Percentiles rank a stretch among this genome's conserved stretches.
phyloP scores from a whole-genome alignment of 2,113 vertebrate genomes.

The Heterochromis multidens region DNA sequence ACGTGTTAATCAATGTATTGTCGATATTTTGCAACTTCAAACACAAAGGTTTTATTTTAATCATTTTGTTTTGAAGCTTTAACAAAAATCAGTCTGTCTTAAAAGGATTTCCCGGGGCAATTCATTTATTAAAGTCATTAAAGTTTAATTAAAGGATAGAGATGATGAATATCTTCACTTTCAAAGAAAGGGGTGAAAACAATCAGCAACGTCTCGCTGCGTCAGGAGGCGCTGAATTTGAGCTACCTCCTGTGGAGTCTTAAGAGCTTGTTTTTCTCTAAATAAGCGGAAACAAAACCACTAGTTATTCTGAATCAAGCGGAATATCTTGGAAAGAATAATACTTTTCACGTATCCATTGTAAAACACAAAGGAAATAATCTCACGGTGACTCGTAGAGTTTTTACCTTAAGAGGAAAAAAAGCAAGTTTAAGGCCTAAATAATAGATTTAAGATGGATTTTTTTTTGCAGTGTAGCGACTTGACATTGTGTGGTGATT shows the following conservation, averaged over 20 bases:
- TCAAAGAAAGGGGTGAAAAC: fast-evolving
- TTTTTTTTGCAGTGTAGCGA: slow-evolving; percentile 24
- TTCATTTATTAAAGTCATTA: neutral
- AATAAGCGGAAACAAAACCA: neutral
- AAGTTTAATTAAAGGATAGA: neutral
- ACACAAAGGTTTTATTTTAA: neutral
- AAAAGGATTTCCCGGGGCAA: neutral
- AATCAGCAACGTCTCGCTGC: neutral
- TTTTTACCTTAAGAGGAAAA: neutral
- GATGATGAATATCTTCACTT: neutral
- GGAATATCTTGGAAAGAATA: neutral
- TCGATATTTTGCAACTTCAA: slow-evolving; percentile 29
- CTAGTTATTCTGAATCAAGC: neutral
- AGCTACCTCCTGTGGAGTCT: neutral
- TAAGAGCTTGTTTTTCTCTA: neutral
- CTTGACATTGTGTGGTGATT: slow-evolving; percentile 62
- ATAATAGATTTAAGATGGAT: neutral
- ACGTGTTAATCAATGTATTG: slow-evolving; percentile 43
- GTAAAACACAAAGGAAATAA: neutral
- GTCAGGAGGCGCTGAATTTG: neutral
- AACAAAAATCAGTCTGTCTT: neutral
- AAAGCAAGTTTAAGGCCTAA: neutral
- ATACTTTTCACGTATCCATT: neutral
- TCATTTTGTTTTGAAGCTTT: neutral
- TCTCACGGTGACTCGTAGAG: neutral